Conservation (phyloP, 2,797 vertebrate genomes). For the Mastacembelus armatus region DNA sequence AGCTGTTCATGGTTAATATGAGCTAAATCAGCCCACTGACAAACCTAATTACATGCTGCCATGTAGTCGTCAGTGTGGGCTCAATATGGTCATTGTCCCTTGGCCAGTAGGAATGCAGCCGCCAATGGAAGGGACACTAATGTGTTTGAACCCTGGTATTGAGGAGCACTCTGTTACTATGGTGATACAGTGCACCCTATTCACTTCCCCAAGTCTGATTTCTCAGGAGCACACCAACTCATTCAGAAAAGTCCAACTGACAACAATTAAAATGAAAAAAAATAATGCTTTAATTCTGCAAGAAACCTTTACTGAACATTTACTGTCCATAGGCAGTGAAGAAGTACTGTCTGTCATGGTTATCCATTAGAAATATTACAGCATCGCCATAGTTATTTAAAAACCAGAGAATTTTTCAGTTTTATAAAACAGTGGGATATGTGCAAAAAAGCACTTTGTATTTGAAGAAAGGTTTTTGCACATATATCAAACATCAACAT, state of each 20-base stretch:
- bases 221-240: conserved; percentile 41
- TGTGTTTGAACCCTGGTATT: conserved; percentile 72
- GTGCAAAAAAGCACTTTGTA: conserved; percentile 9
- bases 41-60: conserved; percentile 75
- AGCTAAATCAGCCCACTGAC: conserved; percentile 80
- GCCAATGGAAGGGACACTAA: conserved; percentile 65
- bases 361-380: conserved; percentile 6
- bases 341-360: conserved; percentile 3
- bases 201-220: conserved; percentile 31
- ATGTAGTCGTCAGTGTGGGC: conserved; percentile 75
- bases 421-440: neutral
- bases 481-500: neutral
- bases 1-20: conserved; percentile 68
- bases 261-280: neutral
- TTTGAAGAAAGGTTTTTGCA: neutral
- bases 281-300: conserved; percentile 24
- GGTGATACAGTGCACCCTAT: conserved; percentile 56
- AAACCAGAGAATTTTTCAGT: neutral
- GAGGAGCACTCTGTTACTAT: conserved; percentile 72
- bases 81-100: conserved; percentile 81
- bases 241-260: conserved; percentile 57
- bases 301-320: conserved; percentile 2
- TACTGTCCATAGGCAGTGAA: neutral
- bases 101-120: conserved; percentile 71
- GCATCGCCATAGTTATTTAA: conserved; percentile 3